Evolutionary conservation across 2,797 vertebrate species (phyloP).

Genomic region (Geotrypetes seraphini): DNA sequence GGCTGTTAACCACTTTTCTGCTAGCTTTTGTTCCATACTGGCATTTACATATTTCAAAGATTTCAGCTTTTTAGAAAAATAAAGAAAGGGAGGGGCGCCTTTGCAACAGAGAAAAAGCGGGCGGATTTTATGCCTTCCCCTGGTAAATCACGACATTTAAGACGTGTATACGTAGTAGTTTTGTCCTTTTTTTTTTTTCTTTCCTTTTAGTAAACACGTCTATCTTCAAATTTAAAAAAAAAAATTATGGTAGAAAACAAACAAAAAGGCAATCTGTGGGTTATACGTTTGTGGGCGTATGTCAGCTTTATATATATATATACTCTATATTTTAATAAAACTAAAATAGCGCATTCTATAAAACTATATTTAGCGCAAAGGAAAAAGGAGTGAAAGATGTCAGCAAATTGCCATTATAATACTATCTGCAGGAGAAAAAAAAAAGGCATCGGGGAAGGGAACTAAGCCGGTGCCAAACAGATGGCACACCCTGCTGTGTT

Average conservation of each 20-base stretch:
- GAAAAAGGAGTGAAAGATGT: slow-evolving; percentile 52
- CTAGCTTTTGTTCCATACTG: slow-evolving; percentile 41
- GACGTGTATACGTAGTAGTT: no score
- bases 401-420: slow-evolving; percentile 69
- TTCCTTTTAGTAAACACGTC: slow-evolving; percentile 47
- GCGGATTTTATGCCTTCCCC: no score
- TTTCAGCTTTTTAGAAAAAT: no score
- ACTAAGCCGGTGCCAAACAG: slow-evolving; percentile 73
- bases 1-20: slow-evolving; percentile 42
- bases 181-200: slow-evolving; percentile 29
- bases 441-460: slow-evolving; percentile 65
- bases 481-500: slow-evolving; percentile 86
- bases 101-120: no score
- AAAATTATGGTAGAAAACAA: slow-evolving; percentile 30
- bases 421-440: slow-evolving; percentile 68
- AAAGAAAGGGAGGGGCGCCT: no score
- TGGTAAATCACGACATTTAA: no score
- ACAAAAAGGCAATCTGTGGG: slow-evolving; percentile 26
- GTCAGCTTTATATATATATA: slow-evolving; percentile 7
- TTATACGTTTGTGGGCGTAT: slow-evolving; percentile 3
- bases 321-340: slow-evolving; percentile 16
- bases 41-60: no score
- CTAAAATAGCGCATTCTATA: slow-evolving; percentile 28
- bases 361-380: slow-evolving; percentile 50
- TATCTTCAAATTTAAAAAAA: slow-evolving; percentile 47